Conservation (phyloP, 2,888 invertebrate genomes). For the Beris chalybata region DNA sequence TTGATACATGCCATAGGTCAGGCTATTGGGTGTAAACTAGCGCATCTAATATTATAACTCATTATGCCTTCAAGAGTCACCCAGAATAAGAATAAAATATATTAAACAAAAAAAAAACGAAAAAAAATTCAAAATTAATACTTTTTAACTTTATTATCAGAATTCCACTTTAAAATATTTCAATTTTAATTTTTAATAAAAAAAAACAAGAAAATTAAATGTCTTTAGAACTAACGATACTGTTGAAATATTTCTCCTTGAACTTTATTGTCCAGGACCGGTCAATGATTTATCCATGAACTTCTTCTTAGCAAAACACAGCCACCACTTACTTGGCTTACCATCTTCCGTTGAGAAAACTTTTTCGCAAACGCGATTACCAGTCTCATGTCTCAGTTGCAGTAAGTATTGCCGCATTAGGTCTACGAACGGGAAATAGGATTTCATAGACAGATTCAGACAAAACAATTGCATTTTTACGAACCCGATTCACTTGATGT, state of each 20-base stretch:
- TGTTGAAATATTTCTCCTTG: neutral
- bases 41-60: no score
- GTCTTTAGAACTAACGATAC: no score
- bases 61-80: no score
- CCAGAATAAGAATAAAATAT: no score
- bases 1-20: no score
- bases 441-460: neutral
- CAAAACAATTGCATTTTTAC: constrained; percentile 39
- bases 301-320: constrained; percentile 98
- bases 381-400: constrained; percentile 95
- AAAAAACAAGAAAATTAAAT: no score
- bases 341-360: constrained; percentile 88
- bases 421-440: constrained; percentile 62
- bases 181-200: no score
- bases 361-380: constrained; percentile 85
- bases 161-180: no score
- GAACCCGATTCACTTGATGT: constrained; percentile 78
- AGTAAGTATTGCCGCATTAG: constrained; percentile 89
- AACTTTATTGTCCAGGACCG: constrained; percentile 52
- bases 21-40: no score
- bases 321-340: constrained; percentile 99
- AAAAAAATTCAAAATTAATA: no score
- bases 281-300: constrained; percentile 97
- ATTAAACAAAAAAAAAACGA: no score
- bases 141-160: no score